These are phyloP conservation scores for Augochlorella aurata DNA, from an alignment of 2,888 invertebrate species.

Conservation along the genomic window DNA sequence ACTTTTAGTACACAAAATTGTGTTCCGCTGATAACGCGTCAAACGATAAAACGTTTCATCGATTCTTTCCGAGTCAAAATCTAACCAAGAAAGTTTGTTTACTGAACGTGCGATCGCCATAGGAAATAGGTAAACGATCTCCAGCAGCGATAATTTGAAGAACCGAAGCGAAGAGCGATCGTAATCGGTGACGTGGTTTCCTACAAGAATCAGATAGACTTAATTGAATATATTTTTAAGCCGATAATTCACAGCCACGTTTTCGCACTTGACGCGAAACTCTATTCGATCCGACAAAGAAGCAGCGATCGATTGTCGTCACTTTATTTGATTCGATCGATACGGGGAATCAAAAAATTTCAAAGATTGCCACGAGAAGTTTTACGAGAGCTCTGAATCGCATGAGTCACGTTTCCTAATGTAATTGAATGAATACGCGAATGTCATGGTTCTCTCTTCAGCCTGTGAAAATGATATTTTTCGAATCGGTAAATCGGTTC, in stretches of 20 bases:
- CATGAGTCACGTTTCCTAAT: conserved; percentile 17
- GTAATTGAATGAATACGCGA: background rate
- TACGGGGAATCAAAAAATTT: background rate
- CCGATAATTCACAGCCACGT: background rate
- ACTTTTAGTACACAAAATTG: no score
- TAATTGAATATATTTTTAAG: background rate
- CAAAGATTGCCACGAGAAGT: background rate
- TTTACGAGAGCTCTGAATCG: conserved; percentile 8
- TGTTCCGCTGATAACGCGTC: no score
- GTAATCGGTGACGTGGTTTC: background rate
- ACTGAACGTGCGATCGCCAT: no score
- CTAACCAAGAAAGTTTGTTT: no score
- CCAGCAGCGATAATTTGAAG: background rate
- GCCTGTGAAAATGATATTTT: background rate
- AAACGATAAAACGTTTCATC: no score
- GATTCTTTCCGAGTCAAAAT: no score
- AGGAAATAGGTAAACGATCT: background rate
- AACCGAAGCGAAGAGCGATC: background rate
- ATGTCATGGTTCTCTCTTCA: background rate
- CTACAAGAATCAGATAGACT: background rate
- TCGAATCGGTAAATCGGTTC: background rate
- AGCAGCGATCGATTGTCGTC: background rate
- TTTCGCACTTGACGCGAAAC: background rate
- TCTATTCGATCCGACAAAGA: background rate
- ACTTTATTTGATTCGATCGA: background rate